Conservation (phyloP, 2,113 vertebrate species). For the Ailurus styani region DNA sequence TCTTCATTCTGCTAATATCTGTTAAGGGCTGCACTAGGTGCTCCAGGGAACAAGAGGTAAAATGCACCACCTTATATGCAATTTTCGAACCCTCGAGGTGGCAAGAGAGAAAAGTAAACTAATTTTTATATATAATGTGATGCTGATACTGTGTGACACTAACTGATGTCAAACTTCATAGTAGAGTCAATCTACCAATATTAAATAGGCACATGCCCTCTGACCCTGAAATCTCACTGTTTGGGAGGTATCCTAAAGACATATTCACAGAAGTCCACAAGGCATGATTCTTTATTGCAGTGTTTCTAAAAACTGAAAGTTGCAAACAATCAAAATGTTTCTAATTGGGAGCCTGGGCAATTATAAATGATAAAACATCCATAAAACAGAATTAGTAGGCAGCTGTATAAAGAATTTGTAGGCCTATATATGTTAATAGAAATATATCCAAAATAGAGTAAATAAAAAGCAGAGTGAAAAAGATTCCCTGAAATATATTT, state of each 20-base stretch:
- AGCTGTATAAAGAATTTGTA: neutral
- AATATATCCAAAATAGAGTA: neutral
- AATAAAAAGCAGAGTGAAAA: neutral
- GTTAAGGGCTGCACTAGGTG: neutral
- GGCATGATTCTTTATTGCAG: neutral
- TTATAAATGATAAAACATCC: neutral
- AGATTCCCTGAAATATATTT: neutral
- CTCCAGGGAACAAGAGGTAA: neutral
- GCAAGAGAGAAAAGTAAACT: neutral
- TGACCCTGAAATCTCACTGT: neutral
- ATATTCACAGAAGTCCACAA: neutral
- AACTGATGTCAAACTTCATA: neutral
- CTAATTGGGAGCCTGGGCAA: neutral
- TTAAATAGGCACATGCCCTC: neutral
- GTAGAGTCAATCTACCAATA: neutral
- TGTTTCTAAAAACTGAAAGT: neutral
- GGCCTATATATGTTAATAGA: neutral
- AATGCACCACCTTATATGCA: neutral
- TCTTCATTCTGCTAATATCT: constrained; percentile 49
- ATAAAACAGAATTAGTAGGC: neutral
- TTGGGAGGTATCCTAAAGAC: neutral
- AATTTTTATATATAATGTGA: neutral
- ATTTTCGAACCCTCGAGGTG: neutral
- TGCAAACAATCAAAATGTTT: neutral
- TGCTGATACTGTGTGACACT: neutral